Conservation (phyloP, 2,797 vertebrate genomes). For the Morus bassanus region DNA sequence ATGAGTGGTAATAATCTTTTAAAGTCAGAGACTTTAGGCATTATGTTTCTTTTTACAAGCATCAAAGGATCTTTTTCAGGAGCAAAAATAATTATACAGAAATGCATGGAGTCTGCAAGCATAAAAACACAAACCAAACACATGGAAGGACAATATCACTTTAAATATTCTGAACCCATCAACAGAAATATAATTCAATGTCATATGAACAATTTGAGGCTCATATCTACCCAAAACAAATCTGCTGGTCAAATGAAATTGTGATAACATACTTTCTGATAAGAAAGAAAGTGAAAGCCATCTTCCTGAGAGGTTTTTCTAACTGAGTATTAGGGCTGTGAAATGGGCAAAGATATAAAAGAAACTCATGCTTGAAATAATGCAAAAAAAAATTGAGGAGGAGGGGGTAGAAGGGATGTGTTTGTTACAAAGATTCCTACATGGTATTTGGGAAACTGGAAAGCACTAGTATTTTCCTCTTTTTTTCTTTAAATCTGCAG, state of each 20-base stretch:
- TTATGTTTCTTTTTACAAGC: neutral
- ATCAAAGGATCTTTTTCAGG: neutral
- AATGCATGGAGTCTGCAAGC: neutral
- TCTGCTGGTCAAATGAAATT: neutral
- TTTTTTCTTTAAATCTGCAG: constrained; percentile 15
- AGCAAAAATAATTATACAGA: neutral
- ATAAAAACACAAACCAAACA: neutral
- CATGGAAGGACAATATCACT: neutral
- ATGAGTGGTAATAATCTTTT: neutral
- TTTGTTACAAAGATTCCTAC: neutral
- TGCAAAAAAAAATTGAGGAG: neutral
- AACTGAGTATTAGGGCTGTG: neutral
- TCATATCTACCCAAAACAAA: neutral
- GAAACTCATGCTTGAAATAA: neutral
- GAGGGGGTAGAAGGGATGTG: neutral
- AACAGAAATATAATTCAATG: neutral
- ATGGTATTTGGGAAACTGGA: neutral
- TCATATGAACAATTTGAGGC: neutral
- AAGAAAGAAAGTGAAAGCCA: neutral
- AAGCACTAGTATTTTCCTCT: neutral
- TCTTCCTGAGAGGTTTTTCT: neutral
- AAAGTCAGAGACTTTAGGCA: neutral
- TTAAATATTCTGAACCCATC: neutral
- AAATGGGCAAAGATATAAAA: neutral
- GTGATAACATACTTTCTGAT: neutral